Evolutionary conservation across 64 coral and sea anemone genomes (phyloP), one percentile per base, ranked within the genome.

Genomic region (Platygyra sinensis): DNA sequence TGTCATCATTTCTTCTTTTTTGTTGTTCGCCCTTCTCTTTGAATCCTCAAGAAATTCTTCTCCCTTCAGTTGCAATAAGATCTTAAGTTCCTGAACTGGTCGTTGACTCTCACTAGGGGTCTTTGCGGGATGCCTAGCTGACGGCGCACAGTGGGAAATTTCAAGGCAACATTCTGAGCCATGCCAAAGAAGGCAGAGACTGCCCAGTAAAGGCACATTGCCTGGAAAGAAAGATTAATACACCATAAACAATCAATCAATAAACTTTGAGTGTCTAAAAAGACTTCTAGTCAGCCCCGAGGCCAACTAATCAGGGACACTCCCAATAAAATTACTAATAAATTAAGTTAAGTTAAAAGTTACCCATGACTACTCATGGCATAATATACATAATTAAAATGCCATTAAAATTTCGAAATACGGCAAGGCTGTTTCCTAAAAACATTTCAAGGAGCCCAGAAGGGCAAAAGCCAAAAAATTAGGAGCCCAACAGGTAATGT

Each of bases 131-230:
- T 99, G 16, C 97, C 88, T 75, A 95, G 52, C 33, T 42, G 77
- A 72, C 97, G 88, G 25, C 97, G 87, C 9, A 99, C 86, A 5
- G 76, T 55, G 62, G 97, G 97, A 12, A 96, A 75, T 79, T 94
- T 99, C 15, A 99, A 50, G 17, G 84, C 77, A 59, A 99, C 65
- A 75, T 99, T 99, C 83, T 99, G 97, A 51, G 72, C 27, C 18
- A 99, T n/a, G 38, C 97, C 97, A 94, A 95, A 96, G 4, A 92
- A 91, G 16, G 97, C 91, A 16, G 97, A 99, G 11, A 87, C 91
- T 79, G 90, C 83, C 97, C 97, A 99, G 80, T 99, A 99, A 20
- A 99, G 86, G 15, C 87, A 91, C 97, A 99, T 99, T 60, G 94
- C 97, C 97, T 99, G 87, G 28, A 92, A 62, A 78, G 10, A 92